Evolutionary conservation across 2,888 invertebrate species (phyloP).

Genomic region (Apamea crenata): DNA sequence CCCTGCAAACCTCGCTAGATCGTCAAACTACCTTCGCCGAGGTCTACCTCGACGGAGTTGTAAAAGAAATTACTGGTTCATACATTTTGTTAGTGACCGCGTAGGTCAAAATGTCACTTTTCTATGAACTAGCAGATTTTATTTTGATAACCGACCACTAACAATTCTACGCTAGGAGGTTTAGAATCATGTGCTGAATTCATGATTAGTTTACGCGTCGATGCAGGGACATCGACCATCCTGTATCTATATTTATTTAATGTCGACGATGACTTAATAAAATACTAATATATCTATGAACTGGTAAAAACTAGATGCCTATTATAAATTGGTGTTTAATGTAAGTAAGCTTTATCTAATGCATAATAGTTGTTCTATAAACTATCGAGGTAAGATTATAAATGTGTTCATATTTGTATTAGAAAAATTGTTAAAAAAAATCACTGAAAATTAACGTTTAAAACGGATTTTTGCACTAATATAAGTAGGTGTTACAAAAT

Average conservation of each 20-base stretch:
- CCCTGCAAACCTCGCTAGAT: too few species aligned
- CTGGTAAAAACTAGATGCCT: not conserved
- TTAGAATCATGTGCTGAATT: too few species aligned
- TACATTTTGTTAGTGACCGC: too few species aligned
- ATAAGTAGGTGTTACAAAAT: not conserved
- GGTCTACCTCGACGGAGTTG: too few species aligned
- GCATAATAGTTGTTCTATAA: slow-evolving; percentile 8
- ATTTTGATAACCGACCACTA: not conserved
- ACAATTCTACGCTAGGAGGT: too few species aligned
- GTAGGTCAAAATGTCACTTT: too few species aligned
- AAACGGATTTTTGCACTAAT: not conserved
- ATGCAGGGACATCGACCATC: too few species aligned
- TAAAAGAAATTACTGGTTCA: too few species aligned
- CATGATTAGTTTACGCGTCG: too few species aligned
- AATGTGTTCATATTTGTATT: slow-evolving; percentile 54
- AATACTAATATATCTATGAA: not conserved
- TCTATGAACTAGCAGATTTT: too few species aligned
- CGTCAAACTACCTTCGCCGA: too few species aligned
- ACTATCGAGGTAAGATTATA: slow-evolving; percentile 20
- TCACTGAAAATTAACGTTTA: slow-evolving; percentile 9
- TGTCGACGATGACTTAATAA: not conserved
- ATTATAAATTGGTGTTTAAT: not conserved
- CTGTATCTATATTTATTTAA: not conserved
- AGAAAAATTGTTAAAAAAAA: slow-evolving; percentile 33
- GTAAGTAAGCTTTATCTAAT: not conserved